Evolutionary conservation across 2,888 invertebrate genomes (phyloP).

Genomic region (Drosophila rellima): DNA sequence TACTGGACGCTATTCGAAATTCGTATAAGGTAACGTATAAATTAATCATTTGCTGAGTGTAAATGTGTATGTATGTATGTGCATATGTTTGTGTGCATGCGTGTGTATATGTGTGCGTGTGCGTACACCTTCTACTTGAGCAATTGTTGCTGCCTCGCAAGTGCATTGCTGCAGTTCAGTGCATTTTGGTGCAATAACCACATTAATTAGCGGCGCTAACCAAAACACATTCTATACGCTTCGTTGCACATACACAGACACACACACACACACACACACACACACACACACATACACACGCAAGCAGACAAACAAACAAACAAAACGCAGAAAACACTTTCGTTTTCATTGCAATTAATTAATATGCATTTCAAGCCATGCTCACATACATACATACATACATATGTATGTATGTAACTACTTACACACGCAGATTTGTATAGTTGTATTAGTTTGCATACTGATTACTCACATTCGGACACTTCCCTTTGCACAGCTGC

Average conservation of each 20-base stretch:
- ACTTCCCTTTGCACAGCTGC: slow-evolving; percentile 91
- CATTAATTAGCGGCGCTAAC: slow-evolving; percentile 72
- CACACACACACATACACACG: slow-evolving; percentile 7
- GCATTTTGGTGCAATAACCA: slow-evolving; percentile 82
- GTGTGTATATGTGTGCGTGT: not conserved
- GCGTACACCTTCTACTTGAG: slow-evolving; percentile 32
- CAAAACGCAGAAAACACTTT: slow-evolving; percentile 62
- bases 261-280: slow-evolving; percentile 8
- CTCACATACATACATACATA: slow-evolving; percentile 13
- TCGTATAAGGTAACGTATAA: no score
- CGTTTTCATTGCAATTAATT: slow-evolving; percentile 78
- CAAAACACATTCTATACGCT: slow-evolving; percentile 57
- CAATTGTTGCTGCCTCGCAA: slow-evolving; percentile 40
- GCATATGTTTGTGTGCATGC: not conserved
- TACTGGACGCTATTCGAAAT: no score
- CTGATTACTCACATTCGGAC: slow-evolving; percentile 87
- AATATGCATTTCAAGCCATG: slow-evolving; percentile 51
- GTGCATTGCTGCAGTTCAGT: slow-evolving; percentile 74
- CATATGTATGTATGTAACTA: slow-evolving; percentile 17
- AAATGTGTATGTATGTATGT: not conserved
- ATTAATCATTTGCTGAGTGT: no score
- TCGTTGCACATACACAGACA: slow-evolving; percentile 47
- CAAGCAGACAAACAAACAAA: slow-evolving; percentile 3
- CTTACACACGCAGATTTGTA: not conserved
- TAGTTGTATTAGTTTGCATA: not conserved